Conservation (phyloP, 35 echinoderm and acorn worm genomes). For the Nesometra sesokonis region DNA sequence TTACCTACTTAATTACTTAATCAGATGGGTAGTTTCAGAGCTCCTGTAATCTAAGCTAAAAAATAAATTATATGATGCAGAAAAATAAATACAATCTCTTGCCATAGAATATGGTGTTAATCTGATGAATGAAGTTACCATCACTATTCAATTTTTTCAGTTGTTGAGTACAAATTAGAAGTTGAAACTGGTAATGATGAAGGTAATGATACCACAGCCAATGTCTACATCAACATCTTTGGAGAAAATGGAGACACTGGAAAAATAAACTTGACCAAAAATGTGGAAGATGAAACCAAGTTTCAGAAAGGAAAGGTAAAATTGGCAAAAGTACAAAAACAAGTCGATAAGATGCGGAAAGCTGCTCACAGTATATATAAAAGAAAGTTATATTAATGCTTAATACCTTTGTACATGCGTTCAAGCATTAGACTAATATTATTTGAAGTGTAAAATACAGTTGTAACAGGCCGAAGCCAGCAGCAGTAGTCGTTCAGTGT, state of each 20-base stretch:
- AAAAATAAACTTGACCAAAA: conserved; percentile 24
- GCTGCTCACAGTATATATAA: no score
- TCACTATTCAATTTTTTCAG: no score
- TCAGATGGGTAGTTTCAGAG: no score
- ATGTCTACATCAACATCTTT: conserved; percentile 40
- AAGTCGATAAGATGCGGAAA: not conserved
- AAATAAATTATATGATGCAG: no score
- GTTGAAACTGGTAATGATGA: conserved; percentile 40
- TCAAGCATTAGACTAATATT: not conserved
- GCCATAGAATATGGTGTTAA: no score
- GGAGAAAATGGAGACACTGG: conserved; percentile 60
- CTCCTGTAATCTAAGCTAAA: no score
- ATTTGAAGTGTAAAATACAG: not conserved
- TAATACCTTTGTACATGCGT: not conserved
- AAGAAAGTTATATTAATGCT: not conserved
- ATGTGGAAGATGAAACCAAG: conserved; percentile 15
- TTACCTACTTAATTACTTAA: no score
- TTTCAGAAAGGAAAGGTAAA: conserved; percentile 37
- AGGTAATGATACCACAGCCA: conserved; percentile 10
- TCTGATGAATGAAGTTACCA: no score
- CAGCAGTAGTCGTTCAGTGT: not conserved
- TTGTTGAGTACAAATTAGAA: conserved; percentile 43
- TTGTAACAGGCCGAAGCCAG: not conserved
- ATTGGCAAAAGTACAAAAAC: not conserved
- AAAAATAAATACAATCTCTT: no score